phyloP scores from a whole-genome alignment of 2,113 vertebrate genomes.

The Ochotona princeps region DNA sequence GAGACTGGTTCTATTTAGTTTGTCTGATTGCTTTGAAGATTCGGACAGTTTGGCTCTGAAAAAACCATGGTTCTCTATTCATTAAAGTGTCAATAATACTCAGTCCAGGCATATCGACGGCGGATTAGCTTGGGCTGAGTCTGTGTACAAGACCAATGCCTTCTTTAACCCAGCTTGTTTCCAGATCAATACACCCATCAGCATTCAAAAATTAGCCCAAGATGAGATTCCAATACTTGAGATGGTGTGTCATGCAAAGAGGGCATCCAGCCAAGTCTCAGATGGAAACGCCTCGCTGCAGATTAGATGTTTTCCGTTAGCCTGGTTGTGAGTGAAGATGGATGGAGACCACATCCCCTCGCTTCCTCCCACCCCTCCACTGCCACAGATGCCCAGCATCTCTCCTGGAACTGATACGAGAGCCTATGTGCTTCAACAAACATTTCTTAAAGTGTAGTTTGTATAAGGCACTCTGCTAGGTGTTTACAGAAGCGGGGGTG shows the following conservation, averaged over 20 bases:
- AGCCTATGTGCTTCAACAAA: background rate
- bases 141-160: slow-evolving; percentile 85
- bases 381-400: background rate
- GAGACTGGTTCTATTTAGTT: slow-evolving; percentile 72
- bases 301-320: slow-evolving; percentile 82
- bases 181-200: slow-evolving; percentile 89
- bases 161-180: slow-evolving; percentile 88
- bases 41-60: slow-evolving; percentile 56
- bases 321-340: background rate
- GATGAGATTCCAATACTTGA: slow-evolving; percentile 87
- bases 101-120: slow-evolving; percentile 83
- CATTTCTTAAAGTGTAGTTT: background rate
- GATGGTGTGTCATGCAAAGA: slow-evolving; percentile 81
- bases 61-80: slow-evolving; percentile 81
- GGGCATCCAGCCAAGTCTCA: slow-evolving; percentile 76
- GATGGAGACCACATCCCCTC: accelerated
- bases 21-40: slow-evolving; percentile 78
- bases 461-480: background rate
- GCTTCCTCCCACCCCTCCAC: accelerated
- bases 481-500: background rate
- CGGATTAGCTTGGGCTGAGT: slow-evolving; percentile 84
- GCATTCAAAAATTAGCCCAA: slow-evolving; percentile 88
- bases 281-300: slow-evolving; percentile 64
- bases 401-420: background rate
- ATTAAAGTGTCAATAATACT: slow-evolving; percentile 87